Percentiles rank a stretch among this genome's conserved stretches.
Conservation (phyloP, 1,140 invertebrate genomes). For the Reticulitermes speratus region DNA sequence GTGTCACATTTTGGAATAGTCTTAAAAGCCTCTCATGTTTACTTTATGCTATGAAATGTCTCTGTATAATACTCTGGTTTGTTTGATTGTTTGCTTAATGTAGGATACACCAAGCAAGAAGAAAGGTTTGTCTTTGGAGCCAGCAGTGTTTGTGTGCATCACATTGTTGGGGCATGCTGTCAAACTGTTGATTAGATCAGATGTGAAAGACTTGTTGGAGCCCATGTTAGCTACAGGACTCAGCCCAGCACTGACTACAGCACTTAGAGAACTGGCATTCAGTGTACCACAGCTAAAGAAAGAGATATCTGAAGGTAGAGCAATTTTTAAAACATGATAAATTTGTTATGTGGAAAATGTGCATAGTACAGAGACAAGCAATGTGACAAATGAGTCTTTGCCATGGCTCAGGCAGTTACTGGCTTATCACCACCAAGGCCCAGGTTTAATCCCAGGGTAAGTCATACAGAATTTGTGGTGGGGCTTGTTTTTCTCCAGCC, state of each 20-base stretch:
- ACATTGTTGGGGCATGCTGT: constrained; percentile 87
- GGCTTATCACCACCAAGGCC: too few species aligned
- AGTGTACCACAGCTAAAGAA: constrained; percentile 84
- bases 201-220: constrained; percentile 84
- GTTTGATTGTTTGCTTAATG: background rate
- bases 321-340: background rate
- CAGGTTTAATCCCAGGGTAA: too few species aligned
- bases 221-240: constrained; percentile 90
- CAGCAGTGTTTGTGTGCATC: constrained; percentile 93
- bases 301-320: constrained; percentile 83
- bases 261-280: constrained; percentile 84
- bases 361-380: too few species aligned
- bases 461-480: too few species aligned
- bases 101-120: constrained; percentile 68
- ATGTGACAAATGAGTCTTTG: too few species aligned
- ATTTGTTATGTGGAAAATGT: background rate
- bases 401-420: too few species aligned
- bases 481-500: too few species aligned
- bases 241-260: constrained; percentile 86
- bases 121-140: constrained; percentile 69
- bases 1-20: too few species aligned
- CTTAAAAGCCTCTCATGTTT: too few species aligned
- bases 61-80: too few species aligned
- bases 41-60: too few species aligned
- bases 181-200: constrained; percentile 67